Base-by-base conservation (phyloP, 92 coral and sea anemone species). In the Scolanthus callimorphus region DNA sequence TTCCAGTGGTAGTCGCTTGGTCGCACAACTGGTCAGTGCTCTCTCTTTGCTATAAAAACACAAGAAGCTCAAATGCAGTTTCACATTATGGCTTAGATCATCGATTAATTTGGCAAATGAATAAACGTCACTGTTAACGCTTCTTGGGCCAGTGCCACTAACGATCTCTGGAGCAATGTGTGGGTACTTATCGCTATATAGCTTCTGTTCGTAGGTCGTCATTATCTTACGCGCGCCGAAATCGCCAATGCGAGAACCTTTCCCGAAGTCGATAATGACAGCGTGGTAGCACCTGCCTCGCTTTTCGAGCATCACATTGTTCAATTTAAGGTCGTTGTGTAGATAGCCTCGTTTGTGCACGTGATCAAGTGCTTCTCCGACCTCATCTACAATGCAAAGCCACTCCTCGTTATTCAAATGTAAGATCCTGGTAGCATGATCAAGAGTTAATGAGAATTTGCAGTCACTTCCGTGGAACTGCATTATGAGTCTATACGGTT, bases 121-220 rank as follows among this genome's bases (percentile, higher is more conserved):
- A 63, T 25, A 63, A 24, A 63, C 21, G 12, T 63, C 69, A 9
- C 69, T 63, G 23, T 37, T 44, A n/a, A 48, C 56, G 20, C 25
- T 27, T 15, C 13, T 17, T 29, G 27, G 20, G 0, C 11, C 69
- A 6, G 17, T 31, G 9, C 69, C 69, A 20, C 27, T 47, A 1
- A 63, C 69, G 17, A 25, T 63, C 49, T 63, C 58, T 29, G 69
- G 69, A 6, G 69, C 58, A 24, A 63, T 63, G 69, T 63, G 69
- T n/a, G 69, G 69, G 47, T 63, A 63, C 21, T 31, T 27, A n/a
- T 29, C 34, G 19, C 10, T 0, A 25, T 48, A 48, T 0, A 0
- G 25, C 25, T 28, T 27, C 17, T 63, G 70, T 11, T 46, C 57
- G 2, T 15, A 27, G 19, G 29, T 20, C 0, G 57, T 29, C 20